Conservation (phyloP, 2,888 invertebrate genomes). For the Thymelicus acteon region DNA sequence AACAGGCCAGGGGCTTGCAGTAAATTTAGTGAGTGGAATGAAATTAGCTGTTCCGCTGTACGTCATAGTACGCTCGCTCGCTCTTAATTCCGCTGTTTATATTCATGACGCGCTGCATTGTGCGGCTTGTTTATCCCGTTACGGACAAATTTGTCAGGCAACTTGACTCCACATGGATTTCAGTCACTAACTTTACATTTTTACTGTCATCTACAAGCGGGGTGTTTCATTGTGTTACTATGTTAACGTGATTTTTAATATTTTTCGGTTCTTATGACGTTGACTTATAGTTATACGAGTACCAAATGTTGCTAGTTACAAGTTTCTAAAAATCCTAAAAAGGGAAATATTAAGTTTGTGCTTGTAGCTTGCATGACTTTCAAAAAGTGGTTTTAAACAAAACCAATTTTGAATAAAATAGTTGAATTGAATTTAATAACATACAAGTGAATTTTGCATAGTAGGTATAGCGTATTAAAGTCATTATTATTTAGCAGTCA, state of each 20-base stretch:
- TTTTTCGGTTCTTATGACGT: no score
- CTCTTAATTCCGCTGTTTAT: slow-evolving; percentile 80
- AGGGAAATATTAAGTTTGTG: no score
- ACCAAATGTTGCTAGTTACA: no score
- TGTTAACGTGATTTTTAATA: no score
- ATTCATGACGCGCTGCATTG: slow-evolving; percentile 73
- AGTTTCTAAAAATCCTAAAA: no score
- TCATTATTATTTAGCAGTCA: not conserved
- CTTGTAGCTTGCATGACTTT: no score
- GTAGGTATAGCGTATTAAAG: not conserved
- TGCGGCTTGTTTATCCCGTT: slow-evolving; percentile 72
- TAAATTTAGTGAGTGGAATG: slow-evolving; percentile 67
- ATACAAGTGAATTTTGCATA: not conserved
- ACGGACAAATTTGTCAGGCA: slow-evolving; percentile 68
- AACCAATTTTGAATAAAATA: no score
- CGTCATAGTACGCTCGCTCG: slow-evolving; percentile 65
- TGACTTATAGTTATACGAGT: no score
- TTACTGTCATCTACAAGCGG: not conserved
- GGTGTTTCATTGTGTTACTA: no score
- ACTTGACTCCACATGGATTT: slow-evolving; percentile 43
- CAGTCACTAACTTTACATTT: slow-evolving; percentile 1
- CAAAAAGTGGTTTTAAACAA: no score
- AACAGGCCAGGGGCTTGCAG: slow-evolving; percentile 48
- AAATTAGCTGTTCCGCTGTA: slow-evolving; percentile 74
- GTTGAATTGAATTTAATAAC: no score